These are phyloP conservation scores for Upupa epops DNA, from an alignment of 2,113 vertebrate genomes.

Conservation along the genomic window DNA sequence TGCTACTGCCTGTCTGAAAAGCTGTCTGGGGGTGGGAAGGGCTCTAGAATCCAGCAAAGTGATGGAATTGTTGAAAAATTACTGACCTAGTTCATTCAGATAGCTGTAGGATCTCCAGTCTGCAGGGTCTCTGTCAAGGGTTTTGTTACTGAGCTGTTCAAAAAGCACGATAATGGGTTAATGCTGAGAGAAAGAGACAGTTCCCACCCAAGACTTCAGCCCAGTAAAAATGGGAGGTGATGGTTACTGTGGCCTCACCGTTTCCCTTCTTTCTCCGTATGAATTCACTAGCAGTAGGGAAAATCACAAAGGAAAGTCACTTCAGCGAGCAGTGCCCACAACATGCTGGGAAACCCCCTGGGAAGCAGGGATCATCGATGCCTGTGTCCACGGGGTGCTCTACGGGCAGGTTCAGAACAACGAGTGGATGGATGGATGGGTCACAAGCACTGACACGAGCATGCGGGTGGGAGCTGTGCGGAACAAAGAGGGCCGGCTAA, in stretches of 20 bases:
- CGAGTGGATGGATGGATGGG: not conserved
- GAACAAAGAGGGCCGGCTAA: not conserved
- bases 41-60: slow-evolving; percentile 14
- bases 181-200: slow-evolving; percentile 19
- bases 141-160: slow-evolving; percentile 87
- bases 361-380: not conserved
- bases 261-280: not conserved
- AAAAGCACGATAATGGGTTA: slow-evolving; percentile 77
- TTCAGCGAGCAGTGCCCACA: slow-evolving; percentile 1
- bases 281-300: slow-evolving; percentile 23
- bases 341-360: slow-evolving; percentile 32
- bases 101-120: slow-evolving; percentile 94
- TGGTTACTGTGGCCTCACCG: not conserved
- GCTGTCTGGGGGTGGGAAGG: not conserved
- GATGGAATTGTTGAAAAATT: slow-evolving; percentile 60
- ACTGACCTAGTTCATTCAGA: slow-evolving; percentile 94
- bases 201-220: slow-evolving; percentile 46
- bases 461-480: not conserved
- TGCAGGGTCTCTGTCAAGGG: slow-evolving; percentile 82
- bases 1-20: slow-evolving; percentile 17
- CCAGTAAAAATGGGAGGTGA: slow-evolving; percentile 7
- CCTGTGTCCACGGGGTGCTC: not conserved
- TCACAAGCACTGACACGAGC: not conserved
- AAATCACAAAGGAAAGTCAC: slow-evolving; percentile 52
- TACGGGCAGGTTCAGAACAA: not conserved